Evolutionary conservation across 2,888 invertebrate species (phyloP), one percentile per base, ranked within the genome.

Genomic region (Amitus sp.): DNA sequence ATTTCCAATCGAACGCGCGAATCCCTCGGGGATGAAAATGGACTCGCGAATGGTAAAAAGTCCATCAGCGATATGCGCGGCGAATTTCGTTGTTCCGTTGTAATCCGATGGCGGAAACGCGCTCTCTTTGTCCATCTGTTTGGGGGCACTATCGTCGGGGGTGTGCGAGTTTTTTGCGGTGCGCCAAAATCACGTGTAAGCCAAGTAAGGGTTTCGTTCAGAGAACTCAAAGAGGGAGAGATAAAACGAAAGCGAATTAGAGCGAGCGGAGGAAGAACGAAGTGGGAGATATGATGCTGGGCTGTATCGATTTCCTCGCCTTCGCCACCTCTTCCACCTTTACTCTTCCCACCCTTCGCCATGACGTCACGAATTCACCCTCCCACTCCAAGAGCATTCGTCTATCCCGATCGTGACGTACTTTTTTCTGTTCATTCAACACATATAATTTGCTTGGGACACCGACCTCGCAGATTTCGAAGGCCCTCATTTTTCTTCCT

Each of bases 301-400:
- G 75, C 74, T 76, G 73, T 77, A 77, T 75, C 76, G 77, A 77
- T 76, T 73, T 74, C 68, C 69, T 71, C 73, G 75, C 56, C 54
- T 58, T 63, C 51, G 42, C 54, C 56, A 39, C 56, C 62, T 59
- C 63, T 37, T 37, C 37, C 37, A 51, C 50, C 62, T 62, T 56
- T 59, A 47, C 59, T 59, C 51, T 54, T 51, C n/a, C n/a, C n/a
- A n/a, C n/a, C n/a, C n/a, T n/a, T n/a, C n/a, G n/a, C 55, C 42
- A 65, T 77, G 76, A 76, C 76, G 76, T 77, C 76, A 76, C 70
- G 60, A 68, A 67, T 66, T 69, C 68, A 68, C 62, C 67, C 70
- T 56, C 64, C 67, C 66, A 62, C 50, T 56, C 66, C 57, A 57
- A 55, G 65, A 64, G 66, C 65, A 66, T 66, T 63, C 63, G 65